These are phyloP conservation scores for Crotalus helleri DNA, from an alignment of 2,113 vertebrate genomes.

Conservation along the genomic window DNA sequence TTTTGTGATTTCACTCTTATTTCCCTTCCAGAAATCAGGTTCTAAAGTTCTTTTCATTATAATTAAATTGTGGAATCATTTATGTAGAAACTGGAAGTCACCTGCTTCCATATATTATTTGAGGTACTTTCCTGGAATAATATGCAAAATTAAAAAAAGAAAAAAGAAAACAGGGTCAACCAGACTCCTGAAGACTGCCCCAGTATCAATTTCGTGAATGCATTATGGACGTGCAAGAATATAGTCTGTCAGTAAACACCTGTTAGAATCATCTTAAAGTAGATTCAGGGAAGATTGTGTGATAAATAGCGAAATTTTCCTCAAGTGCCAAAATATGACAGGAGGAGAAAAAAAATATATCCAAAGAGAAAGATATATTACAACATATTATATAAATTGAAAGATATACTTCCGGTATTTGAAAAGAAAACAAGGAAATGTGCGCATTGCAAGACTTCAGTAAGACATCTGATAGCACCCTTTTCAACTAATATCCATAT, in stretches of 20 bases:
- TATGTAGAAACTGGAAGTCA: not conserved
- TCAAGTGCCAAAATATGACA: not conserved
- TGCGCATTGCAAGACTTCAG: not conserved
- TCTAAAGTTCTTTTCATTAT: conserved; percentile 4
- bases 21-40: conserved; percentile 26
- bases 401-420: not conserved
- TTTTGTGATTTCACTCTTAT: conserved; percentile 33
- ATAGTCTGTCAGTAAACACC: not conserved
- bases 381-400: not conserved
- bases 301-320: not conserved
- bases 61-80: not conserved
- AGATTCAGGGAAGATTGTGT: not conserved
- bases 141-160: not conserved
- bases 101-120: not conserved
- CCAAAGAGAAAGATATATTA: not conserved
- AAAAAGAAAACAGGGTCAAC: not conserved
- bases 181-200: not conserved
- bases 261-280: not conserved
- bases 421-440: not conserved
- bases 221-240: not conserved
- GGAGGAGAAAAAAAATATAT: not conserved
- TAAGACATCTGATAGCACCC: not conserved
- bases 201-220: not conserved
- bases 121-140: not conserved
- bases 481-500: not conserved